These are phyloP conservation scores for Myotis yumanensis DNA, from an alignment of 2,113 vertebrate genomes.

Conservation along the genomic window DNA sequence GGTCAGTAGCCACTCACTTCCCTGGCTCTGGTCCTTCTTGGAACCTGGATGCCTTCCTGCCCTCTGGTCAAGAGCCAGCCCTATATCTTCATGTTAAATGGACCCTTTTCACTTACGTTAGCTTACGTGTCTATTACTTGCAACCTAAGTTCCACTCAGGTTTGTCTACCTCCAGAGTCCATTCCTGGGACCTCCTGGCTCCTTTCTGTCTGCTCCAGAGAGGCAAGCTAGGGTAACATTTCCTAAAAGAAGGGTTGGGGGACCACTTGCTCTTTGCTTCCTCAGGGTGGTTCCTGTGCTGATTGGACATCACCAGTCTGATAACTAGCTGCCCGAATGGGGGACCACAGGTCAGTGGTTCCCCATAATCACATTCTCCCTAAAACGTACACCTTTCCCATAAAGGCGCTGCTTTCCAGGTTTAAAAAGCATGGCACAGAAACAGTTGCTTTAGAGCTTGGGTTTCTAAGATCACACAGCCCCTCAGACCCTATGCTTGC, in stretches of 20 bases:
- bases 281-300: background rate
- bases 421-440: background rate
- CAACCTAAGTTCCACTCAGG: background rate
- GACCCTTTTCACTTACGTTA: background rate
- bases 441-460: background rate
- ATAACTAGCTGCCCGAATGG: background rate
- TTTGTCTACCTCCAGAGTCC: background rate
- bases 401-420: background rate
- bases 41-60: background rate
- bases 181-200: background rate
- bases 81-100: background rate
- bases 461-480: background rate
- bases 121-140: background rate
- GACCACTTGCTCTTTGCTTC: background rate
- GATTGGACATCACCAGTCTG: background rate
- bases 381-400: rapidly evolving
- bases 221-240: background rate
- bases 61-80: background rate
- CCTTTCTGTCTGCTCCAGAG: background rate
- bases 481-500: background rate
- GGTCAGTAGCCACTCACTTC: no score
- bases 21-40: background rate
- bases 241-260: background rate
- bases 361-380: background rate
- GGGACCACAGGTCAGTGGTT: background rate